Base-by-base conservation (phyloP, 2,888 invertebrate genomes). In the Scrobipalpa atriplicella region DNA sequence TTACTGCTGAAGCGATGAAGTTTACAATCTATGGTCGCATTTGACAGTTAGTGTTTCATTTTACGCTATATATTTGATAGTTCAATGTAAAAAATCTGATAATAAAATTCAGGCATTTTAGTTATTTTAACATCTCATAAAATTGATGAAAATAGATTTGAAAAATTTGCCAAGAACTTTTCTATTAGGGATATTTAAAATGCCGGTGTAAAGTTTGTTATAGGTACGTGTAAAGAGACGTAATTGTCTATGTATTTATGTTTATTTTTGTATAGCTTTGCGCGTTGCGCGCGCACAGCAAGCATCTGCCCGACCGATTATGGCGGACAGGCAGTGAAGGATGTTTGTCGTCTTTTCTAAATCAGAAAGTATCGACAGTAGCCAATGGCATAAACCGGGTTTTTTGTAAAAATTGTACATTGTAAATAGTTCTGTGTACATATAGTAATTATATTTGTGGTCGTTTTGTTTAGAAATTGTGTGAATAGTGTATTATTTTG, bases 371-470 rank as follows among this genome's bases (percentile, higher is more conserved):
- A 94, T 94, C 94, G 93, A 93, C 90, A 86, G 87, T 92, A 93
- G 93, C 94, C 94, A 94, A 95, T 95, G 94, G 94, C 94, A 91
- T 95, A 94, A 94, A 89, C 86, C 90, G 90, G 87, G 89, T 90
- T 92, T 93, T 92, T 90, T 93, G 93, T 94, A 93, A 92, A 93
- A 94, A 93, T 93, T 94, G 94, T 94, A 94, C 93, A 94, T 95
- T 95, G 95, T 95, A 95, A 94, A 95, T 95, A 95, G 94, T 94
- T 93, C 90, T 87, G 93, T 95, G 95, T 95, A 95, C 93, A 95
- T 95, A 94, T 94, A 95, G 95, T 94, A 93, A 92, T 94, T 94
- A 94, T 94, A 94, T 94, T 94, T 94, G 92, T 93, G 94, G 90
- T 86, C 85, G 93, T 93, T 93, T 90, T 93, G 93, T 93, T 93